Conservation (phyloP, 2,888 invertebrate species). For the Dryocosmus kuriphilus region DNA sequence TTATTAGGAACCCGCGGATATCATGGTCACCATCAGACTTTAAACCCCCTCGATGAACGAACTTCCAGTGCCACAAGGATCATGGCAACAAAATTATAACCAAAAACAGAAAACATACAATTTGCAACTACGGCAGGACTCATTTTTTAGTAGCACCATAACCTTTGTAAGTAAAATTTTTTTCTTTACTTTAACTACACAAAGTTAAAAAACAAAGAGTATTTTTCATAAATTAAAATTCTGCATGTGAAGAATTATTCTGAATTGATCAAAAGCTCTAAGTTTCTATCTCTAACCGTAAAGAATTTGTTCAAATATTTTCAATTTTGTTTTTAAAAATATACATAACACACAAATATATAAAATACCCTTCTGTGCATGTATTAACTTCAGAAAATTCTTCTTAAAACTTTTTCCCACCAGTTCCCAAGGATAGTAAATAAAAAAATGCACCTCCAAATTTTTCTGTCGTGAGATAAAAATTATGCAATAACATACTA, state of each 20-base stretch:
- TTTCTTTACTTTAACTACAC: neutral
- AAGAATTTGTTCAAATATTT: too few species aligned
- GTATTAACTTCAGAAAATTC: constrained; percentile 27
- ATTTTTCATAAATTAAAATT: neutral
- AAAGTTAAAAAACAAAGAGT: neutral
- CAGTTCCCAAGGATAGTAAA: constrained; percentile 12
- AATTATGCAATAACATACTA: neutral
- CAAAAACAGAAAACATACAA: constrained; percentile 86
- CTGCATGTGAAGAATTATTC: neutral
- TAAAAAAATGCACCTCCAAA: neutral
- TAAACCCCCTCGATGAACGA: constrained; percentile 84
- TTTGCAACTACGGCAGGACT: constrained; percentile 82
- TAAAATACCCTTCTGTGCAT: constrained; percentile 31
- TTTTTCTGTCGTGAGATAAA: neutral
- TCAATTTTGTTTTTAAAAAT: too few species aligned
- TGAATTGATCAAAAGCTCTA: neutral
- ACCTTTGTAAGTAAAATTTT: constrained; percentile 78
- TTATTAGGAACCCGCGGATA: neutral
- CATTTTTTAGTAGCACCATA: constrained; percentile 74
- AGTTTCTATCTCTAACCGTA: neutral
- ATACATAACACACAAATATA: neutral
- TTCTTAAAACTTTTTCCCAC: constrained; percentile 46
- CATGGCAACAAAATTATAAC: constrained; percentile 86
- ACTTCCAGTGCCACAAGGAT: constrained; percentile 87
- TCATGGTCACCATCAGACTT: neutral